Percentiles rank a stretch among this genome's conserved stretches.
phyloP scores from a whole-genome alignment of 1,140 invertebrate species.

The Lordiphosa clarofinis region DNA sequence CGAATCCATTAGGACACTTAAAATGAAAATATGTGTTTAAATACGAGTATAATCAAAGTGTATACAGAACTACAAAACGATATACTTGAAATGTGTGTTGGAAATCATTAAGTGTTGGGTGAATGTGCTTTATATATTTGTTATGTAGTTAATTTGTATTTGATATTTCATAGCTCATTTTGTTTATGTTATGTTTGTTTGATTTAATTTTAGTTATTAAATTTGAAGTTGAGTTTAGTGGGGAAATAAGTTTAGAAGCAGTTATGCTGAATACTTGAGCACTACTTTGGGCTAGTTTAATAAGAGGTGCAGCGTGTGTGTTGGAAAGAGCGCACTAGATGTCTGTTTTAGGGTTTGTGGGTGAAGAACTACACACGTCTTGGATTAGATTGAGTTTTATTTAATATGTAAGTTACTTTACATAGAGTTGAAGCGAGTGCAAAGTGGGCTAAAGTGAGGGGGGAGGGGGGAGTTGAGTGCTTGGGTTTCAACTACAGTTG shows the following conservation, averaged over 20 bases:
- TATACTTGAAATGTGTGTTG: conserved; percentile 14
- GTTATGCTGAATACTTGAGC: conserved; percentile 48
- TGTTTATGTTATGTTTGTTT: conserved; percentile 54
- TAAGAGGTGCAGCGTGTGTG: conserved; percentile 62
- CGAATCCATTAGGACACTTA: too few relatives aligned
- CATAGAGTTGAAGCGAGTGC: conserved; percentile 60
- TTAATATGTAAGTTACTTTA: conserved; percentile 21
- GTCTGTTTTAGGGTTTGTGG: conserved; percentile 46
- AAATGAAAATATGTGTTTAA: too few relatives aligned
- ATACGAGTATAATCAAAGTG: not conserved
- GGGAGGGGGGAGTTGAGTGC: conserved; percentile 20
- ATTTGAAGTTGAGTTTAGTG: conserved; percentile 59
- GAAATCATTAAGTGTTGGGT: conserved; percentile 38
- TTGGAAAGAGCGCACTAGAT: conserved; percentile 58
- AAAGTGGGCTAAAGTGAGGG: conserved; percentile 52
- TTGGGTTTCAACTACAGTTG: conserved; percentile 52
- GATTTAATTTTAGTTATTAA: conserved; percentile 42
- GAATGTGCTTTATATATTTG: conserved; percentile 70
- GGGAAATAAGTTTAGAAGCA: conserved; percentile 53
- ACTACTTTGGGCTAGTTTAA: conserved; percentile 52
- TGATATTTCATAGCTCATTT: conserved; percentile 75
- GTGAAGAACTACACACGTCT: conserved; percentile 72
- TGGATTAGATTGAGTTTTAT: conserved; percentile 39
- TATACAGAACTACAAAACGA: too few relatives aligned
- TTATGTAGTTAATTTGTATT: conserved; percentile 71